Conservation (phyloP, 1,140 invertebrate species). For the honey bee (Apis mellifera) region DNA sequence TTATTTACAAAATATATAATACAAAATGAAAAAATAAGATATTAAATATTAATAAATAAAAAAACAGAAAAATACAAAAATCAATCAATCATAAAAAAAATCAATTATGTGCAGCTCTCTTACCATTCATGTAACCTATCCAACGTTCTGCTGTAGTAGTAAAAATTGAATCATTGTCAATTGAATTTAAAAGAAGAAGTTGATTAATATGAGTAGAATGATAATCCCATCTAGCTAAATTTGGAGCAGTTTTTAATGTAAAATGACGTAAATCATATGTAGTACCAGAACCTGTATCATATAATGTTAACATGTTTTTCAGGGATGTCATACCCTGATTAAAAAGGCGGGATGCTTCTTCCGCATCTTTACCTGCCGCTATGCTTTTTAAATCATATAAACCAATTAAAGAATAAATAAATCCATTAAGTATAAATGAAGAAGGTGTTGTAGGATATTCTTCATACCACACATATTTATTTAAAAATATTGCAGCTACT, state of each 20-base stretch:
- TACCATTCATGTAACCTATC: slow-evolving; percentile 98
- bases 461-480: slow-evolving; percentile 94
- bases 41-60: slow-evolving; percentile 3
- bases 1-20: slow-evolving; percentile 42
- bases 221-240: slow-evolving; percentile 97
- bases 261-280: slow-evolving; percentile 98
- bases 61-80: neutral
- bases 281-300: slow-evolving; percentile 97
- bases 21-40: slow-evolving; percentile 15
- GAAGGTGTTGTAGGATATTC: slow-evolving; percentile 98
- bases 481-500: slow-evolving; percentile 92
- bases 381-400: slow-evolving; percentile 94
- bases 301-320: slow-evolving; percentile 94
- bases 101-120: slow-evolving; percentile 95
- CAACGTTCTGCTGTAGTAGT: slow-evolving; percentile 94
- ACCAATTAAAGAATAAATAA: slow-evolving; percentile 98
- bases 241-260: slow-evolving; percentile 93
- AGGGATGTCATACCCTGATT: slow-evolving; percentile 93
- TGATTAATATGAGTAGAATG: slow-evolving; percentile 99
- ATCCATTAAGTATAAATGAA: slow-evolving; percentile 98
- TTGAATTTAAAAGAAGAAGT: slow-evolving; percentile 92
- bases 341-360: slow-evolving; percentile 89
- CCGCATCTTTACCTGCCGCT: slow-evolving; percentile 82
- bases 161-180: slow-evolving; percentile 93
- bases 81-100: neutral